These are phyloP conservation scores for Caenorhabditis plicata DNA, from an alignment of 2,888 invertebrate species.

Conservation along the genomic window DNA sequence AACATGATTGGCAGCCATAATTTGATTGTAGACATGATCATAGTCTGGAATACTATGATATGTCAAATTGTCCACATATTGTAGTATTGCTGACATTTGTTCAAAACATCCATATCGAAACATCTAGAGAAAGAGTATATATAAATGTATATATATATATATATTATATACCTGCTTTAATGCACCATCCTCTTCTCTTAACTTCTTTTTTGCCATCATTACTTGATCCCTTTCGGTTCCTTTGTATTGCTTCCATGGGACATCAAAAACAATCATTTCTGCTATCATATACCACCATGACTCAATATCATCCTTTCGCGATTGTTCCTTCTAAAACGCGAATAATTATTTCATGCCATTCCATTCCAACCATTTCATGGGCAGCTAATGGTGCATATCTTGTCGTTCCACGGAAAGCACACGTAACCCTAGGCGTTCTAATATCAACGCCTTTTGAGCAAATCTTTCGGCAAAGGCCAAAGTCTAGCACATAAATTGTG, in stretches of 20 bases:
- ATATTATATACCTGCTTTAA: neutral
- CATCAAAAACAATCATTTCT: conserved; percentile 24
- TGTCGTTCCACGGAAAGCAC: conserved; percentile 37
- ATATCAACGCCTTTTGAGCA: conserved; percentile 23
- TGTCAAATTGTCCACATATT: conserved; percentile 22
- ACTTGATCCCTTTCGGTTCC: conserved; percentile 26
- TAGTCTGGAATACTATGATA: conserved; percentile 40
- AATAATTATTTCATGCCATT: neutral
- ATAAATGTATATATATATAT: neutral
- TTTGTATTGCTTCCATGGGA: conserved; percentile 31
- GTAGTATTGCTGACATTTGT: conserved; percentile 23
- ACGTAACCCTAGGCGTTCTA: conserved; percentile 21
- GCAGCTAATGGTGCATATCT: conserved; percentile 33
- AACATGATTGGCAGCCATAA: conserved; percentile 1
- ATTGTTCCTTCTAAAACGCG: conserved; percentile 31
- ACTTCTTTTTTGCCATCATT: conserved; percentile 4
- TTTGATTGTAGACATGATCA: conserved; percentile 22
- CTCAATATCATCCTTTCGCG: conserved; percentile 39
- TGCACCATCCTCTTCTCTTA: conserved; percentile 17
- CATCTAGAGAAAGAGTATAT: conserved; percentile 3
- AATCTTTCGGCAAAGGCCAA: conserved; percentile 33
- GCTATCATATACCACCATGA: conserved; percentile 44
- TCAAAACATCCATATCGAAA: conserved; percentile 17
- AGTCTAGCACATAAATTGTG: conserved; percentile 34
- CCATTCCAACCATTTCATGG: conserved; percentile 15